Percentiles rank a stretch among this genome's conserved stretches.
Evolutionary conservation across 2,113 vertebrate species (phyloP).

Genomic region (Rallus limicola): DNA sequence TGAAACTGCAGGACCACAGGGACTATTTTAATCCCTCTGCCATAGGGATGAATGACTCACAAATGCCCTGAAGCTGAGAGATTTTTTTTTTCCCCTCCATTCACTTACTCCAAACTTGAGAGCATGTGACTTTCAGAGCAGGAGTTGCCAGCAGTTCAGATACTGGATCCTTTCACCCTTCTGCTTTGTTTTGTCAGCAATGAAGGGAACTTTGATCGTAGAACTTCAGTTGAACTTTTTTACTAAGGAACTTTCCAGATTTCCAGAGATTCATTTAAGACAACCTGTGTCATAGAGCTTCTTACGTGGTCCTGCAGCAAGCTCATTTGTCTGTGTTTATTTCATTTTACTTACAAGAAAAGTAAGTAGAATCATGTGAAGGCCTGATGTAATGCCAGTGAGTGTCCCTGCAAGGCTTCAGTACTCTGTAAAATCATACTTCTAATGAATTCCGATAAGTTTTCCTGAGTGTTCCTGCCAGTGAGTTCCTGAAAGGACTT

Average conservation of each 20-base stretch:
- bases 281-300: neutral
- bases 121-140: neutral
- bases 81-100: neutral
- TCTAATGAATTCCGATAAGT: neutral
- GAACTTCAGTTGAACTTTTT: neutral
- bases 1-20: neutral
- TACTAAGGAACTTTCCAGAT: neutral
- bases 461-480: neutral
- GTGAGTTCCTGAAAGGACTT: neutral
- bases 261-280: neutral
- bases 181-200: neutral
- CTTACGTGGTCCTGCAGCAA: neutral
- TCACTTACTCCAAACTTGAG: neutral
- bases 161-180: neutral
- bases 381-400: neutral
- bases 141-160: neutral
- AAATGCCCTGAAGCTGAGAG: neutral
- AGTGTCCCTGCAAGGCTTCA: neutral
- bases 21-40: neutral
- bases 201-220: neutral
- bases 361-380: neutral
- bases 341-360: neutral
- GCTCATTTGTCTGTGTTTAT: neutral
- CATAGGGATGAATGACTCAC: neutral
- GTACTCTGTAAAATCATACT: neutral